Evolutionary conservation across 2,888 invertebrate genomes (phyloP).

Genomic region (Alsophila aescularia): DNA sequence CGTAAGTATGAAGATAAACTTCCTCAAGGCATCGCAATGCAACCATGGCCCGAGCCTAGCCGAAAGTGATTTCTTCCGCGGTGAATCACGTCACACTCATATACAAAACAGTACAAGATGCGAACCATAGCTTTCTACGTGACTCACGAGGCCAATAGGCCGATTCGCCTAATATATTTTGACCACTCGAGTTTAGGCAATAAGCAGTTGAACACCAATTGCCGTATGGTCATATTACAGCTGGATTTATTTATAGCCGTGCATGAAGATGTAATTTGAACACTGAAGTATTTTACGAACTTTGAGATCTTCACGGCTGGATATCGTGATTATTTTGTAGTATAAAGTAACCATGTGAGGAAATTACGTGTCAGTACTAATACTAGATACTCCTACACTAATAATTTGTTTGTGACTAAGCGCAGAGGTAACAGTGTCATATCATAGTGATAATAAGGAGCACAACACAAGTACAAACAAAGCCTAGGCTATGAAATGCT

Average conservation of each 20-base stretch:
- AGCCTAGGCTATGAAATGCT: no score
- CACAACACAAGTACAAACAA: no score
- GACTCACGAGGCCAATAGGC: constrained; percentile 45
- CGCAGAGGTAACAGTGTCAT: neutral
- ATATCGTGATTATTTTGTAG: constrained; percentile 4
- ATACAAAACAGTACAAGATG: constrained; percentile 20
- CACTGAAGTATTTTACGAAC: no score
- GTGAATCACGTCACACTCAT: constrained; percentile 46
- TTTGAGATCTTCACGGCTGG: neutral
- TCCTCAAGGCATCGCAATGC: neutral
- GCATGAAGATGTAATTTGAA: constrained; percentile 3
- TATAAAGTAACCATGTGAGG: neutral
- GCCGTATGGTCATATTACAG: constrained; percentile 8
- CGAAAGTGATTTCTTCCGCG: constrained; percentile 53
- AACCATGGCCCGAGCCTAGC: constrained; percentile 23
- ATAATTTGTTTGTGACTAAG: neutral
- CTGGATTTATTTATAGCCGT: constrained; percentile 17
- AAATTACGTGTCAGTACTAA: neutral
- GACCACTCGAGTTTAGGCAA: constrained; percentile 19
- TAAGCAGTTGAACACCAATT: neutral
- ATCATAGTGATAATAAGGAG: no score
- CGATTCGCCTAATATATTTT: constrained; percentile 43
- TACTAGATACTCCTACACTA: neutral
- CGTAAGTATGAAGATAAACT: neutral
- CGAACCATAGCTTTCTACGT: constrained; percentile 43